Evolutionary conservation across 2,888 invertebrate species (phyloP).

Genomic region (Andricus curvator): DNA sequence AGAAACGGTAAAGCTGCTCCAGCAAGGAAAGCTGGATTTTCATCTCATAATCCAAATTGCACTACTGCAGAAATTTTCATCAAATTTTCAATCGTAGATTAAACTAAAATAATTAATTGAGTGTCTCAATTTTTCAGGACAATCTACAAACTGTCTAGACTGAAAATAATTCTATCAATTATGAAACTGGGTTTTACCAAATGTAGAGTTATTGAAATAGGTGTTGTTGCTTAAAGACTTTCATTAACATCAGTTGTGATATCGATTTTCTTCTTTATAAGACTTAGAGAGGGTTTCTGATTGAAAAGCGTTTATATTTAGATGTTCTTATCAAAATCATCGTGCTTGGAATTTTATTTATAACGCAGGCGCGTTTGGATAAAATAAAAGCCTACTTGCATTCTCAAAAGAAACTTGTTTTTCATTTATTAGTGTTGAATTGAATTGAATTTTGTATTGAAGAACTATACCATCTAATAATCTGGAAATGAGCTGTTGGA

Average conservation of each 20-base stretch:
- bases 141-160: neutral
- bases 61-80: neutral
- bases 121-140: neutral
- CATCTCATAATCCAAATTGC: slow-evolving; percentile 14
- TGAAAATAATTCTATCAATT: neutral
- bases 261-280: neutral
- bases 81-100: neutral
- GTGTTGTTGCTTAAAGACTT: neutral
- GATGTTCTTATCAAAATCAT: neutral
- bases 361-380: neutral
- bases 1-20: slow-evolving; percentile 56
- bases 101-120: neutral
- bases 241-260: neutral
- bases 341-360: neutral
- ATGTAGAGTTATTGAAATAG: neutral
- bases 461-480: too few relatives aligned
- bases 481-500: too few relatives aligned
- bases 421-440: too few relatives aligned
- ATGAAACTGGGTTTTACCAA: neutral
- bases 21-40: slow-evolving; percentile 53
- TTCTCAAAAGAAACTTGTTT: neutral
- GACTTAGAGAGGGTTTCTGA: neutral
- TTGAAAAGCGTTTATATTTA: neutral
- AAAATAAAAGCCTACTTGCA: too few relatives aligned
- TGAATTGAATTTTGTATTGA: too few relatives aligned